Base-by-base conservation (phyloP, 2,888 invertebrate genomes). In the Tiphia femorata region DNA sequence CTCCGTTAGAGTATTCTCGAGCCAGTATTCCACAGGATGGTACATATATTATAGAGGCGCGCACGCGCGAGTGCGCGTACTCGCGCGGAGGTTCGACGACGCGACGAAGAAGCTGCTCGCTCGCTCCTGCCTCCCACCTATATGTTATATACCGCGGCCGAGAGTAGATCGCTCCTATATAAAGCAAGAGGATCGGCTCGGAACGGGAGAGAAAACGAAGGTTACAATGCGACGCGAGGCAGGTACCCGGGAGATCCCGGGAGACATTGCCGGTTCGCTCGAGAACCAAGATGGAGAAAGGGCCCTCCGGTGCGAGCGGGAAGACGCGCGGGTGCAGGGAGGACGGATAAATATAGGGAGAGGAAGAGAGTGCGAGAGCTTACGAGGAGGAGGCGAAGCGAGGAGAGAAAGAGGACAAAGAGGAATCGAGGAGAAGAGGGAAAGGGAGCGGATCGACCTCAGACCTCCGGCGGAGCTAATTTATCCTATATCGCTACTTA, bases 401-500 rank as follows among this genome's bases (percentile, higher is more conserved):
- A 46, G n/a, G 49, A 35, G 17, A 14, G 37, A 21, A 16, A 14
- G 25, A 25, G 25, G 46, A 41, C 27, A 19, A 35, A 20, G 23
- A 55, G 43, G 40, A 19, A 43, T n/a, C n/a, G n/a, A n/a, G n/a
- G n/a, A n/a, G n/a, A 46, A 41, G 27, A 56, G 52, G 42, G 40
- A 44, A 51, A 52, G 47, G 49, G 42, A 55, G 49, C 33, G 38
- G 48, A 23, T 40, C 50, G 38, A 52, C 35, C 43, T 55, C 43
- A 40, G 25, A 23, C 41, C 58, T 61, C 64, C 58, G 70, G 73
- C 71, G 57, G 52, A 54, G 62, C 57, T 71, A 72, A 71, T 71
- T 67, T 70, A 71, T 70, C 70, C 61, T 55, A 61, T 70, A 70
- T 70, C 64, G 62, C 58, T 69, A 61, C 67, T 64, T 60, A 61